These are phyloP conservation scores for Numenius phaeopus DNA, from an alignment of 2,797 vertebrate species.

Conservation along the genomic window DNA sequence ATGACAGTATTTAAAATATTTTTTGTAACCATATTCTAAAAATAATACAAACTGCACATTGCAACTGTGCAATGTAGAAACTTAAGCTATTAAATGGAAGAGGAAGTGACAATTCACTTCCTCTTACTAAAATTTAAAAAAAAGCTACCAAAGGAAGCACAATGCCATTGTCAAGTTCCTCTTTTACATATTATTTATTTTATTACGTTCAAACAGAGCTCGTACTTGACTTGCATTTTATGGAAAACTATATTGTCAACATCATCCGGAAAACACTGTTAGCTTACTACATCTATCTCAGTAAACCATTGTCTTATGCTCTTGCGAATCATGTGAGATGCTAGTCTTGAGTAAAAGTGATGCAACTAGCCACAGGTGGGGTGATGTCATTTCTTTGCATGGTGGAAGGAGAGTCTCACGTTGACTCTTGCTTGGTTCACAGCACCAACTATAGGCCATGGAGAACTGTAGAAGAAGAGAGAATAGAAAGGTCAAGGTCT, in stretches of 20 bases:
- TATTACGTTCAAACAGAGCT: background rate
- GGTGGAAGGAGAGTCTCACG: background rate
- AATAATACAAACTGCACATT: background rate
- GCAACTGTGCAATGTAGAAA: background rate
- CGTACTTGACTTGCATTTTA: background rate
- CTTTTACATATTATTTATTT: background rate
- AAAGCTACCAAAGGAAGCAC: background rate
- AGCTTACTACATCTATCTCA: background rate
- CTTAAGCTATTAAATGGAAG: background rate
- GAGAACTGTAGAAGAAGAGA: background rate
- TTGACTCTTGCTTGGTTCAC: background rate
- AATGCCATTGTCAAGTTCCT: background rate
- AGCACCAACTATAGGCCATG: background rate
- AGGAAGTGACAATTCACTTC: slow-evolving; percentile 36
- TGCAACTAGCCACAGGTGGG: background rate
- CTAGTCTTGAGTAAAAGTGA: background rate
- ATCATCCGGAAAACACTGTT: background rate
- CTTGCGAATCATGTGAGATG: background rate
- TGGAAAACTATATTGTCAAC: background rate
- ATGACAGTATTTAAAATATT: background rate
- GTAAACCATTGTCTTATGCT: background rate
- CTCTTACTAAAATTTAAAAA: background rate
- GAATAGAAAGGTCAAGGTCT: background rate
- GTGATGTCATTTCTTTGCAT: background rate
- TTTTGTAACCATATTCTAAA: background rate